phyloP scores from a whole-genome alignment of 2,113 vertebrate species.

The Lathamus discolor region DNA sequence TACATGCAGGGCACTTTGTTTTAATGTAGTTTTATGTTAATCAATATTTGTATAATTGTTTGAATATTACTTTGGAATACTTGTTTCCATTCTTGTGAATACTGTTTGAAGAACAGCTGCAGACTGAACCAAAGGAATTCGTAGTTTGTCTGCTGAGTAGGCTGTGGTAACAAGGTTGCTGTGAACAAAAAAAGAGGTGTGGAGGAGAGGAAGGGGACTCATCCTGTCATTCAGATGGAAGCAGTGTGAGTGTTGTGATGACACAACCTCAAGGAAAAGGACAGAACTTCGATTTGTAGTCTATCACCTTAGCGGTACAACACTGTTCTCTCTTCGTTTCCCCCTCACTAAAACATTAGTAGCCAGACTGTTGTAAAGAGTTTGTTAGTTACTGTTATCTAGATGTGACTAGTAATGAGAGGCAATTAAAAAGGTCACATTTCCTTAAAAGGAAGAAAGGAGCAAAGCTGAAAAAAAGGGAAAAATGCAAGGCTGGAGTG shows the following conservation, averaged over 20 bases:
- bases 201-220: background rate
- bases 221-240: background rate
- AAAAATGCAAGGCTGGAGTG: background rate
- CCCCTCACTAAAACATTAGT: background rate
- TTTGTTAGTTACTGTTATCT: background rate
- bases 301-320: background rate
- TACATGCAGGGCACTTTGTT: background rate
- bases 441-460: conserved; percentile 11
- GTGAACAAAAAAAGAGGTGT: background rate
- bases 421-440: background rate
- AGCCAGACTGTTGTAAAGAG: background rate
- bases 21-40: background rate
- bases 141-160: background rate
- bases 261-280: background rate
- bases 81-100: background rate
- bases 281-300: background rate
- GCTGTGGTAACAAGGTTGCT: background rate
- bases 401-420: background rate
- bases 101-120: background rate
- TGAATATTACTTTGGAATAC: background rate
- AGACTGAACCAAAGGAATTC: background rate
- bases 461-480: background rate
- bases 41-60: background rate
- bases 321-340: background rate
- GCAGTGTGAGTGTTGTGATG: background rate